Percentiles rank a stretch among this genome's conserved stretches.
These are phyloP conservation scores for Cheumatopsyche charites DNA, from an alignment of 1,140 invertebrate genomes.

Conservation along the genomic window DNA sequence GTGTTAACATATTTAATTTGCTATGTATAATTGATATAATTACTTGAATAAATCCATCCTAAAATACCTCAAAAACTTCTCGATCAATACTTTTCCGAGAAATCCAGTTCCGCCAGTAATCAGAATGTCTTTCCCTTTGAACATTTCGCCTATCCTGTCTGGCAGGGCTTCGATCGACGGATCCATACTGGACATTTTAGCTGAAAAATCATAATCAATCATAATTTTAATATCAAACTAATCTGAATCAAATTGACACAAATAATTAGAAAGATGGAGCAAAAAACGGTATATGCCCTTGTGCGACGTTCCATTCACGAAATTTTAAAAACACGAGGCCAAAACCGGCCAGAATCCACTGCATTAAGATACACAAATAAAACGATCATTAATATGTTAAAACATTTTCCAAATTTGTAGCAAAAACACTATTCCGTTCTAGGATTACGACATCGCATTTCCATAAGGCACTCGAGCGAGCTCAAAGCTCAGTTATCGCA, in stretches of 20 bases:
- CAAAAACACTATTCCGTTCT: too few relatives aligned
- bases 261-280: neutral
- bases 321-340: slow-evolving; percentile 7
- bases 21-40: too few relatives aligned
- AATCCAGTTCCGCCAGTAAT: slow-evolving; percentile 81
- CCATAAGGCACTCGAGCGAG: too few relatives aligned
- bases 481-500: too few relatives aligned
- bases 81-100: slow-evolving; percentile 86
- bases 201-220: slow-evolving; percentile 6
- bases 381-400: too few relatives aligned
- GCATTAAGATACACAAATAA: too few relatives aligned
- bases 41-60: too few relatives aligned
- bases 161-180: slow-evolving; percentile 52
- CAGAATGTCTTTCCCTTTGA: slow-evolving; percentile 60
- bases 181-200: slow-evolving; percentile 12
- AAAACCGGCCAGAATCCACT: neutral
- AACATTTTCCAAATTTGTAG: too few relatives aligned
- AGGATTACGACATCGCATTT: too few relatives aligned
- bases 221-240: neutral
- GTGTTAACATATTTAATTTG: too few relatives aligned
- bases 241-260: neutral
- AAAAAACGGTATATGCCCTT: slow-evolving; percentile 5
- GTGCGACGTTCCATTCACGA: neutral
- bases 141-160: slow-evolving; percentile 63
- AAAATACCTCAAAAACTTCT: slow-evolving; percentile 75